Base-by-base conservation (phyloP, 2,797 vertebrate species). In the Astyanax mexicanus region DNA sequence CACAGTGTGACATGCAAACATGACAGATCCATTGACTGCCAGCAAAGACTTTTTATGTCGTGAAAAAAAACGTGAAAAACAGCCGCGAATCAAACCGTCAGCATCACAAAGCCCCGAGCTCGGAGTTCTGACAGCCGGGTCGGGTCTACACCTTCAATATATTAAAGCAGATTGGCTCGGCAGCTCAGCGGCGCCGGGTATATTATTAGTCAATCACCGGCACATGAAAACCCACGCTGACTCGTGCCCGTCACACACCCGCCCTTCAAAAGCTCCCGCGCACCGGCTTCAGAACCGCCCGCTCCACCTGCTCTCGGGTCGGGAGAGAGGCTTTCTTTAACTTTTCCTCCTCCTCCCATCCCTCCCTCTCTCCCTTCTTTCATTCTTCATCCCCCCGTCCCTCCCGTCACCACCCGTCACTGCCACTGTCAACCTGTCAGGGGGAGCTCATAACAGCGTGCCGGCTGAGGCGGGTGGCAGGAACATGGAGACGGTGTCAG, bases 191-290 rank as follows among this genome's bases (percentile, higher is more conserved):
- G 2, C 72, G 73, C 67, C 73, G 83, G 72, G 84, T 29, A 68
- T 85, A 83, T 86, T 84, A 80, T 75, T 80, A 83, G 83, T 83
- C 81, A 83, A 72, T 87, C 79, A 75, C 57, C 15, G 79, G 71
- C 66, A 84, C 75, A 51, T 54, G 29, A 82, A 72, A 32, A n/a
- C n/a, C n/a, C 7, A 67, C 55, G 66, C 27, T 81, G 72, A 84
- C 74, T 77, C 49, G 23, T 81, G 84, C 82, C 86, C 74, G 62
- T 85, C 74, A 84, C 15, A n/a, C 76, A 79, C 72, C 51, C 21
- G 47, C 67, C 75, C 55, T 84, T 85, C 78, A 54, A 73, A 79
- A 83, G 72, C 3, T n/a, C n/a, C n/a, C n/a, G 21, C 47, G 19
- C 52, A 84, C 69, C 67, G 38, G 82, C 62, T 25, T 78, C 54